A percentile compares a stretch with the other conserved stretches of the same genome.
These are phyloP conservation scores for Chrosomus eos DNA, from an alignment of 2,797 vertebrate genomes.

Conservation along the genomic window DNA sequence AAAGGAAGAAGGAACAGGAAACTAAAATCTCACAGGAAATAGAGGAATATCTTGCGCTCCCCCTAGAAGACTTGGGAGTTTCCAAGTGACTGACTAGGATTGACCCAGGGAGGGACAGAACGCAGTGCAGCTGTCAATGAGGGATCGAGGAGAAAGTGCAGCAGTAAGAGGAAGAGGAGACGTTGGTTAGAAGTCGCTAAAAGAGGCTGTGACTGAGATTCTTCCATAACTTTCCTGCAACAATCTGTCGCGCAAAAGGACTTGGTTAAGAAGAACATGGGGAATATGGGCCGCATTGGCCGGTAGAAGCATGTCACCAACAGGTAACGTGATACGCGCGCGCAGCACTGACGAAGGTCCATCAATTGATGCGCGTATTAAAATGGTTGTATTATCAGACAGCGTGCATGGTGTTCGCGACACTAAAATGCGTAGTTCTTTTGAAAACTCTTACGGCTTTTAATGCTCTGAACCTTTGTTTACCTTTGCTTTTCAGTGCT, in stretches of 20 bases:
- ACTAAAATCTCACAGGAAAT: neutral
- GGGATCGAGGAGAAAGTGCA: constrained; percentile 8
- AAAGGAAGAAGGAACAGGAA: constrained; percentile 26
- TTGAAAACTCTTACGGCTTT: neutral
- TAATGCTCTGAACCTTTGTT: constrained; percentile 51
- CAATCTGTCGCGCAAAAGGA: constrained; percentile 5
- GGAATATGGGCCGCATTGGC: constrained; percentile 74
- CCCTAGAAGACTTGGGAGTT: neutral
- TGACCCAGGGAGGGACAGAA: neutral
- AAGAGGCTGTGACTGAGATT: neutral
- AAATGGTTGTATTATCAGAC: neutral
- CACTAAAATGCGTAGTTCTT: neutral
- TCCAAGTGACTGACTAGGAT: constrained; percentile 1
- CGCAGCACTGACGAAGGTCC: neutral
- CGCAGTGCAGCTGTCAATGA: constrained; percentile 10
- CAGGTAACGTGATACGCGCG: constrained; percentile 72
- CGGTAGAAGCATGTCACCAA: constrained; percentile 84
- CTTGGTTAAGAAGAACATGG: constrained; percentile 71
- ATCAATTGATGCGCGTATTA: neutral
- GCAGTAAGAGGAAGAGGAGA: constrained; percentile 1
- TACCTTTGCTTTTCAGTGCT: constrained; percentile 68
- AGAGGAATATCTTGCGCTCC: neutral
- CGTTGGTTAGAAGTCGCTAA: neutral
- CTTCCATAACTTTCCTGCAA: neutral
- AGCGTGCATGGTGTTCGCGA: neutral